Conservation (phyloP, 2,113 vertebrate species). For the Sturnira hondurensis region DNA sequence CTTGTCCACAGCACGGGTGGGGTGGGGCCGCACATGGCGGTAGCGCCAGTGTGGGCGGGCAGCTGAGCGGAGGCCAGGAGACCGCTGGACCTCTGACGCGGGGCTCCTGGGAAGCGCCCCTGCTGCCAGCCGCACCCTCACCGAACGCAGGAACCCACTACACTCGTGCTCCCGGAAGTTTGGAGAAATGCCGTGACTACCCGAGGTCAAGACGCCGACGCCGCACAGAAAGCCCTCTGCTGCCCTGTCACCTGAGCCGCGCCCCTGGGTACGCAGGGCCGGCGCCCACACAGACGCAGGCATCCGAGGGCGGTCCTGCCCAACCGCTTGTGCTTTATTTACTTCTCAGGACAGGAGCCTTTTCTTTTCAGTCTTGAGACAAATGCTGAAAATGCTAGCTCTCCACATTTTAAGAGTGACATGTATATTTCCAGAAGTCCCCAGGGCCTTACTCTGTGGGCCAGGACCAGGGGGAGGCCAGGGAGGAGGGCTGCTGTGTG, state of each 20-base stretch:
- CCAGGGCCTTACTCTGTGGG: too few relatives aligned
- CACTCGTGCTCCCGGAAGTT: accelerated
- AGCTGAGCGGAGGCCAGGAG: background rate
- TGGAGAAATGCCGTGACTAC: accelerated
- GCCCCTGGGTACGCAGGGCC: background rate
- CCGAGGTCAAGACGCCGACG: too few relatives aligned
- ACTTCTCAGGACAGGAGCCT: background rate
- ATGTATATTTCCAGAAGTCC: background rate
- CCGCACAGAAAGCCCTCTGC: accelerated
- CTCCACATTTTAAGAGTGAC: background rate
- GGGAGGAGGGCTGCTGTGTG: accelerated
- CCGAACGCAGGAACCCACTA: background rate
- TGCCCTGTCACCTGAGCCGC: background rate
- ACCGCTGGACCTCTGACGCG: background rate
- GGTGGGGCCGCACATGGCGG: accelerated
- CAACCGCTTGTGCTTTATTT: accelerated
- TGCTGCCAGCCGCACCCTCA: background rate
- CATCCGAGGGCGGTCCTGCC: background rate
- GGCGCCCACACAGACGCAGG: accelerated
- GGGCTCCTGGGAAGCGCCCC: constrained; percentile 42
- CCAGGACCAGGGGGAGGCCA: accelerated
- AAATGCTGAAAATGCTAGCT: background rate
- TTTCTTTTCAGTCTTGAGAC: background rate
- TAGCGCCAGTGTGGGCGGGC: background rate
- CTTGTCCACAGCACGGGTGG: accelerated